A percentile compares a stretch with the other conserved stretches of the same genome.
Conservation (phyloP, 2,797 vertebrate species). For the Coluber constrictor region DNA sequence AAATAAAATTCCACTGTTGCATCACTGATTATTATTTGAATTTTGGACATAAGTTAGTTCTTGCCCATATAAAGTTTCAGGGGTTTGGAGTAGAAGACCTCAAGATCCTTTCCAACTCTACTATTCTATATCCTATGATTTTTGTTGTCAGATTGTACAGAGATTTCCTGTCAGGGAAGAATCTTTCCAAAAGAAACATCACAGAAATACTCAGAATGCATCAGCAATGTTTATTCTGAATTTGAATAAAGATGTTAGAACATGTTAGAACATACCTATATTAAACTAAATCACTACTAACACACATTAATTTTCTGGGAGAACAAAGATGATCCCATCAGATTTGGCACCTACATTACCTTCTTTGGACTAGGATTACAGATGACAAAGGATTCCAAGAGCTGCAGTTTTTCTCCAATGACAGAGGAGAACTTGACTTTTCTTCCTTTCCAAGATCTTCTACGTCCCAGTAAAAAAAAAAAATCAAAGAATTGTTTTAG, state of each 20-base stretch:
- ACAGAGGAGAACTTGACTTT: neutral
- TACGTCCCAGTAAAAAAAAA: neutral
- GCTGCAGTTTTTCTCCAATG: neutral
- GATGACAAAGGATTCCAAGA: neutral
- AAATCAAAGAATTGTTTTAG: neutral
- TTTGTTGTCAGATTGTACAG: neutral
- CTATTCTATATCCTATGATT: too few species aligned
- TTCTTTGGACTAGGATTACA: neutral
- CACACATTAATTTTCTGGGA: too few species aligned
- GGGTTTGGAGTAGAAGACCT: too few species aligned
- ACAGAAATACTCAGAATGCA: neutral
- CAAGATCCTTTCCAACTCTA: too few species aligned
- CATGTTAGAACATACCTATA: neutral
- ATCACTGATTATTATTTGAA: neutral
- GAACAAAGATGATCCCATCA: too few species aligned
- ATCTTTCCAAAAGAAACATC: too few species aligned
- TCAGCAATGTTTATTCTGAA: neutral
- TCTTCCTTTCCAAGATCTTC: neutral
- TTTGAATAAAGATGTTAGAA: neutral
- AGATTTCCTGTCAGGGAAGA: too few species aligned
- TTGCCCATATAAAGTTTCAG: neutral
- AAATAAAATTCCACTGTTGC: neutral
- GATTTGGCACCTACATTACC: too few species aligned
- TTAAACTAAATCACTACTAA: neutral
- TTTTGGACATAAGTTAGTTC: neutral